Percentiles rank a stretch among this genome's conserved stretches.
Evolutionary conservation across 2,888 invertebrate species (phyloP).

Genomic region (Epistrophella euchroma): DNA sequence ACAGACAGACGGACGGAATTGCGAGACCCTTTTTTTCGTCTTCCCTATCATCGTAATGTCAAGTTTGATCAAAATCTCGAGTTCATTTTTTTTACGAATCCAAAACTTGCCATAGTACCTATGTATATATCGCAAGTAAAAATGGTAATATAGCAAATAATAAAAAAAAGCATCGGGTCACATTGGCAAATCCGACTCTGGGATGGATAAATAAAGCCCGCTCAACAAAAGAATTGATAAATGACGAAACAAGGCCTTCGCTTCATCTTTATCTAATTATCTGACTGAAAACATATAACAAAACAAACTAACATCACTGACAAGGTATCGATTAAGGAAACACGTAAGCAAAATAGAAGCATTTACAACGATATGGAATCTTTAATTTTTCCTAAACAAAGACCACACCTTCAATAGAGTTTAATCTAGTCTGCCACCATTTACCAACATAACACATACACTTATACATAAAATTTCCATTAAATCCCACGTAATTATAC

Average conservation of each 20-base stretch:
- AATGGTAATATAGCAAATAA: no score
- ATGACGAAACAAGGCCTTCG: constrained; percentile 13
- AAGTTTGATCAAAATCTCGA: no score
- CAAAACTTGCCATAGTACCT: no score
- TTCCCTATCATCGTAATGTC: no score
- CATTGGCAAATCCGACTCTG: not conserved
- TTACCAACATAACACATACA: not conserved
- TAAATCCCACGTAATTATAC: constrained; percentile 17
- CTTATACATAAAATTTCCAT: constrained; percentile 44
- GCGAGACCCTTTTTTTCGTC: no score
- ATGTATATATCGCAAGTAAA: no score
- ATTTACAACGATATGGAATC: constrained; percentile 2
- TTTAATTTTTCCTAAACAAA: not conserved
- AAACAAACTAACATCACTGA: constrained; percentile 15
- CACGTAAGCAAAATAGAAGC: constrained; percentile 25
- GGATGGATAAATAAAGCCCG: not conserved
- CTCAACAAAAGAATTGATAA: not conserved
- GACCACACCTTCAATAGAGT: not conserved
- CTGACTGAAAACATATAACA: constrained; percentile 1
- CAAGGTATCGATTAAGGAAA: constrained; percentile 51
- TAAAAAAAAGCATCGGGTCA: no score
- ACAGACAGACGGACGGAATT: no score
- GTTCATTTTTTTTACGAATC: no score
- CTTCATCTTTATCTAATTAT: constrained; percentile 34
- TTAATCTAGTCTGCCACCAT: not conserved